Conservation (phyloP, 1,140 invertebrate species). For the Drosophila paulistorum region DNA sequence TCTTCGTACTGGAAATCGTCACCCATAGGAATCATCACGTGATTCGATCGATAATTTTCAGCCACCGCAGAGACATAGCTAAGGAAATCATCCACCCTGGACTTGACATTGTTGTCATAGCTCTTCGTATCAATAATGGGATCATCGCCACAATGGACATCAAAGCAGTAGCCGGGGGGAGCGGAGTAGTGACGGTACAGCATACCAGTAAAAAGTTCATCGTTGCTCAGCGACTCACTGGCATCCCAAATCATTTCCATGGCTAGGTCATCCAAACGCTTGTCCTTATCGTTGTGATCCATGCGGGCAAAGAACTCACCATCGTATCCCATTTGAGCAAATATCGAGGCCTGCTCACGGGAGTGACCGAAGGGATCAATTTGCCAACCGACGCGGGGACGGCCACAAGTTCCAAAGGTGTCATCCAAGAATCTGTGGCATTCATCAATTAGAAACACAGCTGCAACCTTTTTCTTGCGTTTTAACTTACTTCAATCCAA, state of each 20-base stretch:
- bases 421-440: conserved; percentile 86
- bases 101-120: conserved; percentile 89
- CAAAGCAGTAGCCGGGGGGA: conserved; percentile 96
- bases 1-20: conserved; percentile 96
- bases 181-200: conserved; percentile 92
- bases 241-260: conserved; percentile 83
- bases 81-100: conserved; percentile 86
- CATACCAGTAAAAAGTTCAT: conserved; percentile 88
- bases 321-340: conserved; percentile 93
- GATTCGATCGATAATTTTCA: conserved; percentile 86
- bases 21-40: conserved; percentile 96
- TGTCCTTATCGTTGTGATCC: conserved; percentile 93
- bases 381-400: conserved; percentile 95
- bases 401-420: conserved; percentile 92
- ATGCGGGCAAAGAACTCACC: conserved; percentile 94
- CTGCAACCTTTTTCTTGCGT: neutral
- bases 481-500: conserved; percentile 87
- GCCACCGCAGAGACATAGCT: conserved; percentile 84
- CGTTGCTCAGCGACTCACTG: conserved; percentile 86
- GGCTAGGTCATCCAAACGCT: conserved; percentile 86
- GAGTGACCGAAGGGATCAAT: conserved; percentile 98
- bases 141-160: conserved; percentile 92
- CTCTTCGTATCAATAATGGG: conserved; percentile 91
- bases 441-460: neutral
- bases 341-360: conserved; percentile 92